Conservation (phyloP, 2,888 invertebrate genomes). For the Crematogaster levior region DNA sequence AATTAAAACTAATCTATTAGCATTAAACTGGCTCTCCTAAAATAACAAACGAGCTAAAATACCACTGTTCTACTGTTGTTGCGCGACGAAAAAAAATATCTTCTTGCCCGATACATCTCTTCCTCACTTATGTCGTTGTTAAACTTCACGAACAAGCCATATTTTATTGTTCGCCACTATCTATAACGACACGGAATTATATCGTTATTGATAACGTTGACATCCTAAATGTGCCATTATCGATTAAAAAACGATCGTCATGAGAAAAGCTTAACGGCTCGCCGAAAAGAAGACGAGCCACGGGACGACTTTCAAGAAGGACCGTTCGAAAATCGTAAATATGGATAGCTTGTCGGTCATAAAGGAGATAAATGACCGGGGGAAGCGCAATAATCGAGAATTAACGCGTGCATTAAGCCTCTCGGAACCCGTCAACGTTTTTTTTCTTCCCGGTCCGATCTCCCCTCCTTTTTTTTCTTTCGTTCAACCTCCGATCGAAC, state of each 20-base stretch:
- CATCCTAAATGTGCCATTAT: constrained; percentile 27
- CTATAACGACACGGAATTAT: background rate
- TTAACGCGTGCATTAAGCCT: constrained; percentile 68
- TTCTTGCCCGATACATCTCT: background rate
- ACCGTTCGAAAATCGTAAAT: constrained; percentile 69
- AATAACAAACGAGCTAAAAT: background rate
- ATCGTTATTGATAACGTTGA: constrained; percentile 23
- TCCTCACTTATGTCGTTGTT: background rate
- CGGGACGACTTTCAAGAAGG: constrained; percentile 54
- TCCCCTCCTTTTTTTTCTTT: constrained; percentile 8
- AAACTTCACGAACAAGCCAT: background rate
- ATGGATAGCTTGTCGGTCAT: constrained; percentile 64
- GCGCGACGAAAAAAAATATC: background rate
- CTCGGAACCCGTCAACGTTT: constrained; percentile 40
- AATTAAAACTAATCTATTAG: constrained; percentile 26
- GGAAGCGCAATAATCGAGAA: constrained; percentile 59
- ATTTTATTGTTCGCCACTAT: constrained; percentile 9
- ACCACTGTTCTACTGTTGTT: background rate
- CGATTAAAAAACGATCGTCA: constrained; percentile 18
- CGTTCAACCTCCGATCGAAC: constrained; percentile 26
- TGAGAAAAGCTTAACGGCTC: constrained; percentile 52
- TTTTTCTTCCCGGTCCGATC: constrained; percentile 6
- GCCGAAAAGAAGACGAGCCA: constrained; percentile 13
- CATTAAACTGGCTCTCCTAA: constrained; percentile 3
- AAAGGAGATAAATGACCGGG: constrained; percentile 69